phyloP scores from a whole-genome alignment of 2,888 invertebrate genomes.

The Allacma fusca region DNA sequence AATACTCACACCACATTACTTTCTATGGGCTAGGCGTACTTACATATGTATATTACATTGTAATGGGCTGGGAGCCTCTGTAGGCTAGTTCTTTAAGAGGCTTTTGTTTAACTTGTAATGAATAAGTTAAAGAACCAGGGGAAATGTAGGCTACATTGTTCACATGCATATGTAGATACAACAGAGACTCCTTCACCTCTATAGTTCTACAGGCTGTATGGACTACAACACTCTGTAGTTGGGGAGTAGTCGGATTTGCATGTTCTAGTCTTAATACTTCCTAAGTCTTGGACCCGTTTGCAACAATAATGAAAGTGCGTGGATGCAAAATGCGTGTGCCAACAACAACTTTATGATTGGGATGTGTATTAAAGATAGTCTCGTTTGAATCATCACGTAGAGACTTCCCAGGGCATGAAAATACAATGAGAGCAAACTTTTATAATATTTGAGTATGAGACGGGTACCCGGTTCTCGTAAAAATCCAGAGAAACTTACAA shows the following conservation, averaged over 20 bases:
- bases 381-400: slow-evolving; percentile 9
- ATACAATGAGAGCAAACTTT: slow-evolving; percentile 10
- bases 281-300: neutral
- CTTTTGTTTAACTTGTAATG: no score
- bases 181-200: no score
- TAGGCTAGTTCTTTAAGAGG: no score
- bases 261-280: neutral
- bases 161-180: no score
- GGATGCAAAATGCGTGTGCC: slow-evolving; percentile 11
- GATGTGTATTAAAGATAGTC: neutral
- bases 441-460: slow-evolving; percentile 6
- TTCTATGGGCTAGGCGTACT: neutral
- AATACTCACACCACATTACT: neutral
- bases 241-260: neutral
- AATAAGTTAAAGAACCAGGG: no score
- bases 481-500: neutral
- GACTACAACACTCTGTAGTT: no score
- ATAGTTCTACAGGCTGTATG: no score
- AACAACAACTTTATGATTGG: slow-evolving; percentile 18
- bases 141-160: no score
- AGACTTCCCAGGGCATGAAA: slow-evolving; percentile 7
- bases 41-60: no score
- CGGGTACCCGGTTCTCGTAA: slow-evolving; percentile 31
- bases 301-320: neutral
- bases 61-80: no score